Percentiles rank a stretch among this genome's conserved stretches.
Conservation (phyloP, 2,888 invertebrate genomes). For the Pteria penguin region DNA sequence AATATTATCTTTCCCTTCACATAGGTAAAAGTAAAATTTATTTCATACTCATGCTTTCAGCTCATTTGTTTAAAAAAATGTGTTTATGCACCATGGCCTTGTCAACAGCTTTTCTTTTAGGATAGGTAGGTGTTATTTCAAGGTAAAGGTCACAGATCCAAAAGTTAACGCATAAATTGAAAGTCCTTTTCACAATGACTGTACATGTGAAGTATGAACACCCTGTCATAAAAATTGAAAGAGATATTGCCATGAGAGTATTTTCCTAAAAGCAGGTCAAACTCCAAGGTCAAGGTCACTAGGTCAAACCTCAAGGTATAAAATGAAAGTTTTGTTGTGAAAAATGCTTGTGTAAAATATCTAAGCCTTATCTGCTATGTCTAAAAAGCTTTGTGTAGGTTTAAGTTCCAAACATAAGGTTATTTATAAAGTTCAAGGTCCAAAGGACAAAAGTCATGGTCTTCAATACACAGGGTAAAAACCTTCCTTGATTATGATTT, state of each 20-base stretch:
- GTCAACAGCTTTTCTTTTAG: not conserved
- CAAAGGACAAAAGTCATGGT: too few relatives aligned
- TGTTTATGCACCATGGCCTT: too few relatives aligned
- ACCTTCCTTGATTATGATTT: too few relatives aligned
- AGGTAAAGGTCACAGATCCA: not conserved
- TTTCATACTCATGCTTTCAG: not conserved
- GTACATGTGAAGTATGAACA: too few relatives aligned
- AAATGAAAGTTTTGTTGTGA: not conserved
- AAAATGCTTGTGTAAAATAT: not conserved
- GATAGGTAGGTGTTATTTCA: not conserved
- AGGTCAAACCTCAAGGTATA: not conserved
- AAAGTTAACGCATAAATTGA: not conserved
- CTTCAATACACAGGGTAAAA: too few relatives aligned
- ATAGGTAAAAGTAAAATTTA: not conserved
- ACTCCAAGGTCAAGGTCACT: not conserved
- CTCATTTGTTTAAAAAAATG: not conserved
- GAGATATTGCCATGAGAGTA: not conserved
- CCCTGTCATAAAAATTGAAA: not conserved
- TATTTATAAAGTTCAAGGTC: too few relatives aligned
- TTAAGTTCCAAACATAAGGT: too few relatives aligned
- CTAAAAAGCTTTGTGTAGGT: too few relatives aligned
- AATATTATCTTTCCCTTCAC: not conserved
- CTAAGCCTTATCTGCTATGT: not conserved
- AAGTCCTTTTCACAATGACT: not conserved
- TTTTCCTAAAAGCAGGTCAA: not conserved